phyloP scores from a whole-genome alignment of 2,113 vertebrate genomes.

The Acrocephalus arundinaceus region DNA sequence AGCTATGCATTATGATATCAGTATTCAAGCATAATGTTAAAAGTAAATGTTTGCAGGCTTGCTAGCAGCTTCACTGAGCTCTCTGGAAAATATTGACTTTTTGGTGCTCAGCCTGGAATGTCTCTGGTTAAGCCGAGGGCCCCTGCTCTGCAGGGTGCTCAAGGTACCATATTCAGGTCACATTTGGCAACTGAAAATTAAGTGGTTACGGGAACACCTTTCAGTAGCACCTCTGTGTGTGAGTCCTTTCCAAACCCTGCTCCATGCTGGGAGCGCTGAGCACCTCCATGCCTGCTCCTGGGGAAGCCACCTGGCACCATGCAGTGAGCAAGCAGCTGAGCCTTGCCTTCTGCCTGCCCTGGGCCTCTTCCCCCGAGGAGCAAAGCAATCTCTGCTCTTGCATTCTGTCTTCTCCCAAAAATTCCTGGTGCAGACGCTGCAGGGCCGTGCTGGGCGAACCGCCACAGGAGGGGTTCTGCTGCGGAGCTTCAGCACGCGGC shows the following conservation, averaged over 20 bases:
- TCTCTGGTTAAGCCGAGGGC: background rate
- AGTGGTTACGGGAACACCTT: background rate
- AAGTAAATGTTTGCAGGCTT: background rate
- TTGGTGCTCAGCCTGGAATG: background rate
- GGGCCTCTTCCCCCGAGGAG: background rate
- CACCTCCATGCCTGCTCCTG: rapidly evolving
- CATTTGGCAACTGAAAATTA: background rate
- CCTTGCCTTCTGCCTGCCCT: background rate
- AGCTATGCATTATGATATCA: background rate
- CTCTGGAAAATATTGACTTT: background rate
- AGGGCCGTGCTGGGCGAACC: rapidly evolving
- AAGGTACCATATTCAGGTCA: background rate
- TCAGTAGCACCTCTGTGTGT: background rate
- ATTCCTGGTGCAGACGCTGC: rapidly evolving
- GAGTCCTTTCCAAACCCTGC: background rate
- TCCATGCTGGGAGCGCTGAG: background rate
- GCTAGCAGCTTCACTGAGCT: background rate
- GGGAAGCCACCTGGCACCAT: background rate
- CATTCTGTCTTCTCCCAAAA: background rate
- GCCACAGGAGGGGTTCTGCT: background rate
- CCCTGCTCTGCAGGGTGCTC: background rate
- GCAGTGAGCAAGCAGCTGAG: rapidly evolving
- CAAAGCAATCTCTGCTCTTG: background rate
- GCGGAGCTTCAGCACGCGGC: background rate
- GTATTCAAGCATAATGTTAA: background rate